These are phyloP conservation scores for Aelia acuminata DNA, from an alignment of 2,888 invertebrate species.

Conservation along the genomic window DNA sequence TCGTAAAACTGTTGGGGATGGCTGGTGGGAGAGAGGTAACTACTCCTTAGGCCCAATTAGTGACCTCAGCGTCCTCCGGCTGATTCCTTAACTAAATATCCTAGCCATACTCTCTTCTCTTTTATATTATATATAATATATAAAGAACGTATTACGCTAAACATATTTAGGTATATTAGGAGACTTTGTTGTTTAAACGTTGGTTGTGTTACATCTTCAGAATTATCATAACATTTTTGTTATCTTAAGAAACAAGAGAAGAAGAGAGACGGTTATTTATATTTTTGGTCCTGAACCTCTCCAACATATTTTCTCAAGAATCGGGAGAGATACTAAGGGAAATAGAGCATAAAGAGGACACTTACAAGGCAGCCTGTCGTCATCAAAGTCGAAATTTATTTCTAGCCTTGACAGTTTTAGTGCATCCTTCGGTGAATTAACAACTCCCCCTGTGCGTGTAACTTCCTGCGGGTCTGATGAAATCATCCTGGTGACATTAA, in stretches of 20 bases:
- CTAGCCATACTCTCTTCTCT: not conserved
- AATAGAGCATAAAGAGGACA: not conserved
- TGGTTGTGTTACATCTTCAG: too few relatives aligned
- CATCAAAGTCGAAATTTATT: not conserved
- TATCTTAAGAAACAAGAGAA: not conserved
- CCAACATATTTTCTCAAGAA: not conserved
- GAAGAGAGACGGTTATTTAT: not conserved
- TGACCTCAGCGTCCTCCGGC: not conserved
- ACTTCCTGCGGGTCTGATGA: not conserved
- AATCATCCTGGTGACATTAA: not conserved
- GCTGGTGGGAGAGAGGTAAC: not conserved
- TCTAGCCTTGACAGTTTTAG: not conserved
- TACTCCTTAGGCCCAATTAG: not conserved
- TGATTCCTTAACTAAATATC: not conserved
- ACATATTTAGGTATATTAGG: too few relatives aligned
- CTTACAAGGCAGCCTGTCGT: conserved; percentile 15
- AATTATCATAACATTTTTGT: not conserved
- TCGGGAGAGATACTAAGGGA: not conserved
- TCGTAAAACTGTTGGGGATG: not conserved
- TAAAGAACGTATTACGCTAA: not conserved
- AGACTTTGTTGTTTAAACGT: too few relatives aligned
- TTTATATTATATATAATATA: not conserved
- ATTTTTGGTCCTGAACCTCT: not conserved
- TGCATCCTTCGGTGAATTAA: conserved; percentile 1
- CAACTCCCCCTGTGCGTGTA: not conserved